These are phyloP conservation scores for Chrysina gloriosa DNA, from an alignment of 2,888 invertebrate species.

Conservation along the genomic window DNA sequence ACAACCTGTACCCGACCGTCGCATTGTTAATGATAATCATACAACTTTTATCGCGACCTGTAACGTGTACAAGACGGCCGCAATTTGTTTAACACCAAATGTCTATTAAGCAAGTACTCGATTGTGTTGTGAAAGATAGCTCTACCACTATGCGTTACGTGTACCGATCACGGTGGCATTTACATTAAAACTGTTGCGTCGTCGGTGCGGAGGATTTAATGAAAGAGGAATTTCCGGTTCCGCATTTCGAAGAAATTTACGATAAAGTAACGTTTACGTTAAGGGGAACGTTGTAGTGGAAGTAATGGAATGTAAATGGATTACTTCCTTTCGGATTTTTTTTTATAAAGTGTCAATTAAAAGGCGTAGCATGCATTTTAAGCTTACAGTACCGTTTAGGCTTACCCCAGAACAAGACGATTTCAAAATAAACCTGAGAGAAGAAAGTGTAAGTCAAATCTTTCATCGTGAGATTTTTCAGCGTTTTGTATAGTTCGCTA, in stretches of 20 bases:
- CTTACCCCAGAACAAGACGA: no score
- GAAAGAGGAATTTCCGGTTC: conserved; percentile 12
- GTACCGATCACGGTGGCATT: conserved; percentile 27
- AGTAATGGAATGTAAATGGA: no score
- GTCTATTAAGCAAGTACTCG: conserved; percentile 41
- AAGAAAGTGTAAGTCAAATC: no score
- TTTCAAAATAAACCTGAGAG: no score
- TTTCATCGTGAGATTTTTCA: no score
- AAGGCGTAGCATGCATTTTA: no score
- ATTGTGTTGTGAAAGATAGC: background rate
- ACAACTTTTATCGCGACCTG: conserved; percentile 31
- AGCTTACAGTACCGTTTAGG: no score
- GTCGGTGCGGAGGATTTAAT: conserved; percentile 1
- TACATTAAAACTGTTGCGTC: background rate
- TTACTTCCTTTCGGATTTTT: no score
- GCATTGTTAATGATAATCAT: conserved; percentile 34
- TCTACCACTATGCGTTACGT: conserved; percentile 6
- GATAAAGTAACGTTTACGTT: no score
- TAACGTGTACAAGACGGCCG: conserved; percentile 28
- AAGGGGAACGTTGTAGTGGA: no score
- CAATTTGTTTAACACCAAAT: conserved; percentile 46
- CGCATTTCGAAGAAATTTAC: conserved; percentile 2
- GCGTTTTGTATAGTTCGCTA: no score
- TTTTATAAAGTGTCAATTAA: no score
- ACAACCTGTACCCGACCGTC: background rate